A percentile compares a stretch with the other conserved stretches of the same genome.
Evolutionary conservation across 2,113 vertebrate species (phyloP).

Genomic region (Excalfactoria chinensis): DNA sequence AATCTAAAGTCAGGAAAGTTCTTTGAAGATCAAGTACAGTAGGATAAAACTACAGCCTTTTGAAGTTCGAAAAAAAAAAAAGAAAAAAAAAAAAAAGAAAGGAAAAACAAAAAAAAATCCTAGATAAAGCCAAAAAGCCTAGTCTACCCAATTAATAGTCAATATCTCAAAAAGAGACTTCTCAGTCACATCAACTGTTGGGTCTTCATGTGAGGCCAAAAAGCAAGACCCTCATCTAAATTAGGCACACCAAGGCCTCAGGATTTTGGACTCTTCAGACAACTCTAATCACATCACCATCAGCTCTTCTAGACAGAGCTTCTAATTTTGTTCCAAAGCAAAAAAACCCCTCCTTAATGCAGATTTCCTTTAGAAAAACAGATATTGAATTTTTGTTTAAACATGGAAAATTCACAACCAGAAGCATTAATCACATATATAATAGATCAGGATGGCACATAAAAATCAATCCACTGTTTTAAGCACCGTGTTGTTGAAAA

Average conservation of each 20-base stretch:
- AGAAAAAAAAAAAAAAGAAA: neutral
- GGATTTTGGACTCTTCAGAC: neutral
- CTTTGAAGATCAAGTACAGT: conserved; percentile 11
- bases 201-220: neutral
- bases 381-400: neutral
- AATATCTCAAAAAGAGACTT: neutral
- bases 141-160: neutral
- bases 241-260: neutral
- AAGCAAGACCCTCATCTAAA: neutral
- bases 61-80: conserved; percentile 28
- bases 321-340: neutral
- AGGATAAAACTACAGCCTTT: neutral
- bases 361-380: neutral
- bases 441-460: neutral
- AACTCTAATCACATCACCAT: neutral
- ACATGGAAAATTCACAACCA: neutral
- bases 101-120: neutral
- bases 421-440: neutral
- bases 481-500: neutral
- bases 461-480: neutral
- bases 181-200: neutral
- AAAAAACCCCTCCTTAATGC: neutral
- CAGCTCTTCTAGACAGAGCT: neutral
- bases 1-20: conserved; percentile 2
- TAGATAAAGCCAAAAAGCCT: neutral